phyloP scores from a whole-genome alignment of 2,888 invertebrate genomes.

The Glomeris marginata region DNA sequence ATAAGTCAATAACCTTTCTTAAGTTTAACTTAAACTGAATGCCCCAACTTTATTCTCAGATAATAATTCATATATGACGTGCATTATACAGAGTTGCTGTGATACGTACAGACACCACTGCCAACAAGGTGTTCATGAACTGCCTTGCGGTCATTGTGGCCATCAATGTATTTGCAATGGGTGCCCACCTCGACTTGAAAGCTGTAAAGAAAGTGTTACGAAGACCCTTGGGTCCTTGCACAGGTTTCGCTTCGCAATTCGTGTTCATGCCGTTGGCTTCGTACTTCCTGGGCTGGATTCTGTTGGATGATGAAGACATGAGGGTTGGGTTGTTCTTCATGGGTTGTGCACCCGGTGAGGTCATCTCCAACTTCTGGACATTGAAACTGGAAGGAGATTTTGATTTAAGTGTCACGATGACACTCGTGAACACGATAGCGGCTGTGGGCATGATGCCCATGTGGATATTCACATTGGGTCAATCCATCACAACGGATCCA shows the following conservation, averaged over 20 bases:
- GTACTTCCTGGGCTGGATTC: slow-evolving; percentile 16
- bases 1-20: too few species aligned
- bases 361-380: slow-evolving; percentile 37
- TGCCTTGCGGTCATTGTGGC: slow-evolving; percentile 18
- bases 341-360: slow-evolving; percentile 36
- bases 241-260: slow-evolving; percentile 37
- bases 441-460: slow-evolving; percentile 37
- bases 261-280: slow-evolving; percentile 35
- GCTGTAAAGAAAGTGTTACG: slow-evolving; percentile 30
- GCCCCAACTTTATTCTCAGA: too few species aligned
- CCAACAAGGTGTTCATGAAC: too few species aligned
- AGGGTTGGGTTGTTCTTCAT: slow-evolving; percentile 34
- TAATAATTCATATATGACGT: too few species aligned
- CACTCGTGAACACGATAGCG: slow-evolving; percentile 34
- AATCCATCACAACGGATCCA: slow-evolving; percentile 18
- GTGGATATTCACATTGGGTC: slow-evolving; percentile 36
- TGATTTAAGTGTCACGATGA: slow-evolving; percentile 38
- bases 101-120: too few species aligned
- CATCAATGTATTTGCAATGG: slow-evolving; percentile 33
- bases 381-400: slow-evolving; percentile 36
- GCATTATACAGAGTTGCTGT: too few species aligned
- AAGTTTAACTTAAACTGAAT: too few species aligned
- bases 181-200: slow-evolving; percentile 30
- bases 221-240: slow-evolving; percentile 34
- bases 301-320: slow-evolving; percentile 19